Conservation (phyloP, 2,888 invertebrate species). For the Scaptomyza caliginosa region DNA sequence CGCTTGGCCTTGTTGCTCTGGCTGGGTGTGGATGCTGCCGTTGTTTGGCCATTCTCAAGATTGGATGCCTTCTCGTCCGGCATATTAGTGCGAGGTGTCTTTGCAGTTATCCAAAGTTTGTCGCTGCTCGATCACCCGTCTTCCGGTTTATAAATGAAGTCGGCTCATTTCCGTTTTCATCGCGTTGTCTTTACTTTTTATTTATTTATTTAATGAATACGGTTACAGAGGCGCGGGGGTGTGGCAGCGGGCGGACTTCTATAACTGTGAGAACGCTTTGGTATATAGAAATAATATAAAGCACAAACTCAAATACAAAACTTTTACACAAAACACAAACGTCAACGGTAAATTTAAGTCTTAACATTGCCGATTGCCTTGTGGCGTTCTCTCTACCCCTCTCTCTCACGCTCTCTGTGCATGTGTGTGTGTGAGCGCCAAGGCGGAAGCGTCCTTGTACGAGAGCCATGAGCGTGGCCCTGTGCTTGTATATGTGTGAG, state of each 20-base stretch:
- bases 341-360: constrained; percentile 72
- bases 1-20: constrained; percentile 42
- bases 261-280: constrained; percentile 42
- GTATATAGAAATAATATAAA: constrained; percentile 63
- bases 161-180: constrained; percentile 49
- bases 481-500: constrained; percentile 16
- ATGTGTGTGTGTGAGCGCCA: constrained; percentile 36
- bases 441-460: constrained; percentile 71
- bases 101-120: constrained; percentile 10
- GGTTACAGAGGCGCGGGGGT: background rate
- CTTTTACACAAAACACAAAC: constrained; percentile 57
- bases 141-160: constrained; percentile 57
- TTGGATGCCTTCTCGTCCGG: constrained; percentile 59
- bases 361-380: constrained; percentile 53
- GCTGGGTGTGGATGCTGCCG: constrained; percentile 50
- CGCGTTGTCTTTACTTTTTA: constrained; percentile 34
- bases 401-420: constrained; percentile 1
- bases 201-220: constrained; percentile 29
- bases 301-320: constrained; percentile 66
- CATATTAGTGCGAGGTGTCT: constrained; percentile 55
- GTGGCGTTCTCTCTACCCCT: constrained; percentile 22
- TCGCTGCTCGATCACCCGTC: constrained; percentile 39
- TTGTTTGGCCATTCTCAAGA: constrained; percentile 68
- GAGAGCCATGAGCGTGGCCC: constrained; percentile 54
- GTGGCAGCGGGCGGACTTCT: background rate